Percentiles rank a stretch among this genome's conserved stretches.
phyloP scores from a whole-genome alignment of 2,888 invertebrate genomes.

The Ditylenchus weischeri region DNA sequence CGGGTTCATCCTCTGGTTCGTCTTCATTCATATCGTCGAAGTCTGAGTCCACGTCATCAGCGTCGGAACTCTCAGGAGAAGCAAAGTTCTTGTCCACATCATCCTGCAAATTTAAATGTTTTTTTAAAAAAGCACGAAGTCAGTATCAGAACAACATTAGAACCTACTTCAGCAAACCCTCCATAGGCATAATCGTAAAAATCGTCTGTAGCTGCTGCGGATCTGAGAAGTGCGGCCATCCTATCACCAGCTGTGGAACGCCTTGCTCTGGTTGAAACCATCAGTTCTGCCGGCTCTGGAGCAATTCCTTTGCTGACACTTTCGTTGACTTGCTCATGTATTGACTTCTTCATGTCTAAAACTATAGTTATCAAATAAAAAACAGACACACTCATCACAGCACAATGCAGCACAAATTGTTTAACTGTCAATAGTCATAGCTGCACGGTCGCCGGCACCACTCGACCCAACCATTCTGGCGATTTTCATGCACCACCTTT shows the following conservation, averaged over 20 bases:
- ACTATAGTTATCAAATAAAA: background rate
- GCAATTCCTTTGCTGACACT: constrained; percentile 7
- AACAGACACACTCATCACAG: no score
- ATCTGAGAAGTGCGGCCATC: constrained; percentile 79
- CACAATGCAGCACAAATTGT: no score
- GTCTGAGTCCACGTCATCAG: constrained; percentile 60
- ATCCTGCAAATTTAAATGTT: constrained; percentile 56
- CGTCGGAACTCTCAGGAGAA: constrained; percentile 16
- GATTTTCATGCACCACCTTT: no score
- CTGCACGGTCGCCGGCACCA: no score
- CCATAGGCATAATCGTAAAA: constrained; percentile 99
- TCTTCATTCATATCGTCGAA: constrained; percentile 93
- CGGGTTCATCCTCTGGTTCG: constrained; percentile 26
- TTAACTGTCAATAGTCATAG: no score
- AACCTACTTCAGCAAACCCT: constrained; percentile 68
- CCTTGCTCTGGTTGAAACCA: constrained; percentile 71
- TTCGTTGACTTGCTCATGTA: background rate
- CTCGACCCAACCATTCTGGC: no score
- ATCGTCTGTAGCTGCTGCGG: constrained; percentile 69
- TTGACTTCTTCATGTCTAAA: background rate
- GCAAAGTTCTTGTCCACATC: constrained; percentile 66
- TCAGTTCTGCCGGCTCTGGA: constrained; percentile 10
- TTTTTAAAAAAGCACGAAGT: no score
- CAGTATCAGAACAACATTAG: background rate
- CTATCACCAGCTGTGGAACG: constrained; percentile 88